Evolutionary conservation across 2,797 vertebrate genomes (phyloP), one percentile per base, ranked within the genome.

Genomic region (Gymnopithys bicolor): DNA sequence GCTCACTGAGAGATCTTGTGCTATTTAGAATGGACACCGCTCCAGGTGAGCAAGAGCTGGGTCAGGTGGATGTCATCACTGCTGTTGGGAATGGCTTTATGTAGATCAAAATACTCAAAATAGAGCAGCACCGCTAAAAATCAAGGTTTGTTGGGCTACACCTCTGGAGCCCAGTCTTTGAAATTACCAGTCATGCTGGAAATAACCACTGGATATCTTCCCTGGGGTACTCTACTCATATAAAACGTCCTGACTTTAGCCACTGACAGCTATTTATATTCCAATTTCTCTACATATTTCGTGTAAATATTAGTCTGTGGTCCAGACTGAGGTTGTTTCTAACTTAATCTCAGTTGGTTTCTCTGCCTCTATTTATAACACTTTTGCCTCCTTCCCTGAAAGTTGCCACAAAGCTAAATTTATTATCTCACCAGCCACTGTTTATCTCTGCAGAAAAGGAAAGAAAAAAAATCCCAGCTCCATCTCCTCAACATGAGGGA

Each of bases 241-340:
- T 73, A 86, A 95, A 95, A 79, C 59, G 82, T 84, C 60, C 77
- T 91, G 77, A 41, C 41, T 94, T 69, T 19, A 62, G 69, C 81
- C 77, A 70, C 91, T 86, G 70, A 19, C n/a, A 78, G 32, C 35
- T 93, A 84, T 90, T 94, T 95, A 76, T 95, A 76, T 77, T 84
- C 76, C 63, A 62, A 30, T 86, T 89, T 89, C 41, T 35, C 69
- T 60, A 79, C 71, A 60, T 2, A 27, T 91, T 90, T 91, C 90
- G 73, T 94, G 74, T 71, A 93, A 94, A 94, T 95, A 93, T 88
- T 93, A 83, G 66, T 73, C 69, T 91, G 66, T 76, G 83, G 69
- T 77, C 66, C 80, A 45, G 73, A 55, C 73, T 88, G 76, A 86
- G 76, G 66, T 37, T 86, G 46, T 73, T 93, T 86, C 95, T 94